Percentiles rank a stretch among this genome's conserved stretches.
phyloP scores from a whole-genome alignment of 2,888 invertebrate genomes.

The Apoderus coryli region DNA sequence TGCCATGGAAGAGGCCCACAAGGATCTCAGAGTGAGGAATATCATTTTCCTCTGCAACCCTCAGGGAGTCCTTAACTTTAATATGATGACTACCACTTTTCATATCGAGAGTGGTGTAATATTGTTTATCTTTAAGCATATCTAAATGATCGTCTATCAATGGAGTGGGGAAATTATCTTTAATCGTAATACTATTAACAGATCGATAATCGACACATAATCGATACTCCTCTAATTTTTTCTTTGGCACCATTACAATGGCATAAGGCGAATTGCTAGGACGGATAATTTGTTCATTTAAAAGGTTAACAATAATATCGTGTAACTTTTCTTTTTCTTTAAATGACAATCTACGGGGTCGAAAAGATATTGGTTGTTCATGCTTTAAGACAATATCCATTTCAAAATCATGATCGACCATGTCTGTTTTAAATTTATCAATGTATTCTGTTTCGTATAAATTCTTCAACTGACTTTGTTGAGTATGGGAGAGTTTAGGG shows the following conservation, averaged over 20 bases:
- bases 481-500: too few relatives aligned
- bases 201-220: constrained; percentile 17
- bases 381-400: constrained; percentile 10
- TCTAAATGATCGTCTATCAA: constrained; percentile 20
- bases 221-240: constrained; percentile 4
- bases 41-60: too few relatives aligned
- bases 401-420: constrained; percentile 8
- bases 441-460: constrained; percentile 7
- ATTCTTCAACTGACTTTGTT: constrained; percentile 1
- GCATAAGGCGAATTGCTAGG: constrained; percentile 7
- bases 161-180: constrained; percentile 11
- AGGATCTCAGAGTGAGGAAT: too few relatives aligned
- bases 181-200: constrained; percentile 15
- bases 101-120: constrained; percentile 16
- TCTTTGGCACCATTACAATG: constrained; percentile 4
- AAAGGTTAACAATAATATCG: constrained; percentile 3
- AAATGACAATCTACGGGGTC: constrained; percentile 6
- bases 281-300: constrained; percentile 6
- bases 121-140: constrained; percentile 14
- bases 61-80: too few relatives aligned
- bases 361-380: constrained; percentile 4
- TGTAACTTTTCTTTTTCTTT: constrained; percentile 8
- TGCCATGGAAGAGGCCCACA: too few relatives aligned
- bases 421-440: constrained; percentile 3
- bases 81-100: constrained; percentile 18